Conservation (phyloP, 2,888 invertebrate genomes). For the Tubulanus polymorphus region DNA sequence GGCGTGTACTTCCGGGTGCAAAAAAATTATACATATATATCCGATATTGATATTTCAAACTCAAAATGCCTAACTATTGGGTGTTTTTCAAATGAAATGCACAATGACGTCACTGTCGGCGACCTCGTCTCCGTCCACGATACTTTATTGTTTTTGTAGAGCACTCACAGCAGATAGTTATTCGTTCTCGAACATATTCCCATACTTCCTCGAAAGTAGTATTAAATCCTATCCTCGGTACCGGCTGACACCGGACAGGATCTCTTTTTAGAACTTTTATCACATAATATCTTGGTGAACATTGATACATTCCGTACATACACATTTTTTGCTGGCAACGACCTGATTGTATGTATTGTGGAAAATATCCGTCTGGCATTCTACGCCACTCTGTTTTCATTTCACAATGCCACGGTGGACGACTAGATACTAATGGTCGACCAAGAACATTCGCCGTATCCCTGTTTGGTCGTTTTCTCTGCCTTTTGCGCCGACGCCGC, state of each 20-base stretch:
- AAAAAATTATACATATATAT: too few species aligned
- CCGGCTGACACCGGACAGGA: constrained; percentile 35
- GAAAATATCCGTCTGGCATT: constrained; percentile 36
- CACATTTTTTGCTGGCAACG: constrained; percentile 35
- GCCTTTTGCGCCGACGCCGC: neutral
- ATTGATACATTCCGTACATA: constrained; percentile 38
- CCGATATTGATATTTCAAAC: too few species aligned
- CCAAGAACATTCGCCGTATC: neutral
- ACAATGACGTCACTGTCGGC: too few species aligned
- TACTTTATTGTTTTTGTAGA: too few species aligned
- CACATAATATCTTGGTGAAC: constrained; percentile 37
- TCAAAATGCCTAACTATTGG: too few species aligned
- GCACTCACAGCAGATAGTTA: constrained; percentile 40
- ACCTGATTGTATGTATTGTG: constrained; percentile 31
- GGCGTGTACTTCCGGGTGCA: too few species aligned
- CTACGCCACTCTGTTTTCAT: constrained; percentile 25
- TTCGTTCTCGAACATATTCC: constrained; percentile 27
- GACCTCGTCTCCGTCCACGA: too few species aligned
- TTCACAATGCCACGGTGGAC: constrained; percentile 37
- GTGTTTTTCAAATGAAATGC: too few species aligned
- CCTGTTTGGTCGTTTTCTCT: neutral
- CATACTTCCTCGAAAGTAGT: constrained; percentile 40
- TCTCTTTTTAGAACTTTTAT: constrained; percentile 38
- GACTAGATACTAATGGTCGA: constrained; percentile 4
- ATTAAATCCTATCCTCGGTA: constrained; percentile 30